Base-by-base conservation (phyloP, 1,140 invertebrate species). In the Radopholus similis region DNA sequence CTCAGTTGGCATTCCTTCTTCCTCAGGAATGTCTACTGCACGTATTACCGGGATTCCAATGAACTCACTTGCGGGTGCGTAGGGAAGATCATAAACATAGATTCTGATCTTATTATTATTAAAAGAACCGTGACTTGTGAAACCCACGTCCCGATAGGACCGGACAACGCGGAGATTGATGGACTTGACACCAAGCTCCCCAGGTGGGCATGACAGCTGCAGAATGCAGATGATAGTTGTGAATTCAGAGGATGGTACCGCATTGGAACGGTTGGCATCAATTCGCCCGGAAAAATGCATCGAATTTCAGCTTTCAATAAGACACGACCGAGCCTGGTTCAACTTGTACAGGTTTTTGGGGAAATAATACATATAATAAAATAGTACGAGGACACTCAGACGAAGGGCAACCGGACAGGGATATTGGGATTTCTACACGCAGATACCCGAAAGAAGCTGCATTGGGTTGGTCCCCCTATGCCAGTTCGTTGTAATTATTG, bases 371-470 rank as follows among this genome's bases (percentile, higher is more conserved):
- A n/a, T n/a, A n/a, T n/a, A n/a, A n/a, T n/a, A n/a, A n/a, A n/a
- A n/a, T n/a, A n/a, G n/a, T n/a, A n/a, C n/a, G n/a, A n/a, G n/a
- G n/a, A n/a, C n/a, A n/a, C 26, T 47, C 28, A 62, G 78, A 44
- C 23, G 78, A 30, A 68, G 76, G 35, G 78, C 78, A 2, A 72
- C 72, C 13, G 78, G 78, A 30, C 58, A 56, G 26, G 78, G 78
- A 11, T 81, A 81, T 47, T 81, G 78, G 78, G 78, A 81, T 53
- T 81, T 81, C 51, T 81, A 81, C 47, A 81, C 78, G 18, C 80
- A 81, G 67, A 74, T 81, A 66, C 78, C 78, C 2, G 78, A 81
- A 53, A 68, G 78, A 42, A 81, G 75, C 54, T 81, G 78, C 66
- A 73, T 78, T 23, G 78, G 78, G 78, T 81, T 64, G 18, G 11